phyloP scores from a whole-genome alignment of 1,140 invertebrate genomes.

The Uloborus diversus region DNA sequence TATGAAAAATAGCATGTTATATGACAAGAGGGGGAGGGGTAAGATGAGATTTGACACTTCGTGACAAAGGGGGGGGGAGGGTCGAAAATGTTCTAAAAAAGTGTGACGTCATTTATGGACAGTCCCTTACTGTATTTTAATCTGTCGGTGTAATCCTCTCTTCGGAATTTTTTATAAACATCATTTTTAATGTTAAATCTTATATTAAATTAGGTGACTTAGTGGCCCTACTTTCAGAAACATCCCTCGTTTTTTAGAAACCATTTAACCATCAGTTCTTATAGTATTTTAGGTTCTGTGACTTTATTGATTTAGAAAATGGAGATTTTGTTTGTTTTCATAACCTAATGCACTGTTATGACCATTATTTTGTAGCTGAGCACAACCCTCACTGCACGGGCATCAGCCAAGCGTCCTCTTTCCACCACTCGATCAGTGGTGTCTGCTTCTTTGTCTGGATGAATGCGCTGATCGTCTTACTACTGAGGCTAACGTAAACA shows the following conservation, averaged over 20 bases:
- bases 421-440: conserved; percentile 1
- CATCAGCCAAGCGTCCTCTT: conserved; percentile 3
- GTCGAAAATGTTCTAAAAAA: too few species aligned
- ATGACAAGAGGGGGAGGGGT: too few species aligned
- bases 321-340: too few species aligned
- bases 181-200: background rate
- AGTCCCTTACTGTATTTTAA: background rate
- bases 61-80: too few species aligned
- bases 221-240: background rate
- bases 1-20: too few species aligned
- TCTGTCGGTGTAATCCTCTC: too few species aligned
- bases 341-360: background rate
- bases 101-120: background rate
- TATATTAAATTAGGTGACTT: background rate
- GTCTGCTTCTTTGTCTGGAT: conserved; percentile 14
- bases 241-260: background rate
- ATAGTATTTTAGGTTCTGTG: background rate
- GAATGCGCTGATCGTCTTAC: background rate
- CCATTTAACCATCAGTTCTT: background rate
- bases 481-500: conserved; percentile 10
- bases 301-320: background rate
- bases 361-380: conserved; percentile 12
- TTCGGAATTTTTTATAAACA: background rate
- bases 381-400: conserved; percentile 33
- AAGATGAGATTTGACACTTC: too few species aligned